These are phyloP conservation scores for Stegana nigrithorax DNA, from an alignment of 2,888 invertebrate genomes.

Conservation along the genomic window DNA sequence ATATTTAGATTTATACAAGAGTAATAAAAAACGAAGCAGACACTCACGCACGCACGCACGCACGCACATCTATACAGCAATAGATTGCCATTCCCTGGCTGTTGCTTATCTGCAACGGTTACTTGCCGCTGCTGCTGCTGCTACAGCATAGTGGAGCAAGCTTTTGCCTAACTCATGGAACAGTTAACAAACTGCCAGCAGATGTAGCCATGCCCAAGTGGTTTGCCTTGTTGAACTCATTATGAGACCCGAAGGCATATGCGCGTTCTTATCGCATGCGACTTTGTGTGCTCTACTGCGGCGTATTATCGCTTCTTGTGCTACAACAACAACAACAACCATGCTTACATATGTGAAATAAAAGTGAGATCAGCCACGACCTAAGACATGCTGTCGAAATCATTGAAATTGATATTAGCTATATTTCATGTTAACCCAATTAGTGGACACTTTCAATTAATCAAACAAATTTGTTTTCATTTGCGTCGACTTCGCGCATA, in stretches of 20 bases:
- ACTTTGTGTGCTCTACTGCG: background rate
- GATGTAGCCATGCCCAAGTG: constrained; percentile 1
- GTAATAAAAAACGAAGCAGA: too few relatives aligned
- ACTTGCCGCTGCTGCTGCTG: background rate
- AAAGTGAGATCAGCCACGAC: too few relatives aligned
- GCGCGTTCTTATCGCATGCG: constrained; percentile 29
- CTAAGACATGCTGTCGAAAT: background rate
- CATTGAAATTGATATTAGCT: background rate
- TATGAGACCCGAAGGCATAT: constrained; percentile 17
- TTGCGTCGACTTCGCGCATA: background rate
- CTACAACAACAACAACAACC: too few relatives aligned
- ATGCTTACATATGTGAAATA: too few relatives aligned
- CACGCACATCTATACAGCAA: background rate
- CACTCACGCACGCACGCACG: background rate
- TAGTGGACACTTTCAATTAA: background rate
- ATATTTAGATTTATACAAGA: too few relatives aligned
- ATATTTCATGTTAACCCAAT: constrained; percentile 3
- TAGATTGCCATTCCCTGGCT: background rate
- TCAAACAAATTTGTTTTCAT: background rate
- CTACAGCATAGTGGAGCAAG: too few relatives aligned
- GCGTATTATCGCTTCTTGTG: background rate
- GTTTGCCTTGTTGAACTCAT: constrained; percentile 34
- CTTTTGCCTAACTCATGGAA: background rate
- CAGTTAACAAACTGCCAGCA: too few relatives aligned
- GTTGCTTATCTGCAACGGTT: background rate